Base-by-base conservation (phyloP, 1,140 invertebrate genomes). In the Drosophila novamexicana region DNA sequence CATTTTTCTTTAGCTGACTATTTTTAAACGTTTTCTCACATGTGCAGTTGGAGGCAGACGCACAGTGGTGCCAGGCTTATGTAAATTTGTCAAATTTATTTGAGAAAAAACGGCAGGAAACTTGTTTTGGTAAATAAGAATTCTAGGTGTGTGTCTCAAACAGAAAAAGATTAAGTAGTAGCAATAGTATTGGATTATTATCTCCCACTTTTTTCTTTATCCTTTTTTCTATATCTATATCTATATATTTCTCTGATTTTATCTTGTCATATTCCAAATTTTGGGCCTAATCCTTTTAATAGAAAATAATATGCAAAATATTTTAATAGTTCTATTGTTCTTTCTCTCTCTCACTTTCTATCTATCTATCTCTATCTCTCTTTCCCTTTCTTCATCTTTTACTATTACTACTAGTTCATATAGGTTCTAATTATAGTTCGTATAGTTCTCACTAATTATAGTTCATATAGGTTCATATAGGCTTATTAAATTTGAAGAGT, bases 1-100 rank as follows among this genome's bases (percentile, higher is more conserved):
- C 53, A 9, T 56, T 29, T 37, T 64, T 44, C 16, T 32, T 44
- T 44, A n/a, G 12, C 18, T 49, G 62, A 76, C 77, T 80, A 76
- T 80, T 80, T 79, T 22, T 34, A 63, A 74, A 40, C 52, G 45
- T 66, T 64, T 63, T 70, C 59, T 70, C 58, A 63, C 67, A 70
- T 39, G 49, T 42, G 36, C 22, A 14, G 58, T 18, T 49, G 32
- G 16, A 32, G 22, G 12, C 61, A 64, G 47, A n/a, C 47, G 61
- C 61, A 64, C 62, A 64, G 37, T 64, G 62, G 49, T 34, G 9
- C 37, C 44, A 12, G 22, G 2, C 7, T 39, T 62, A 62, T 62
- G 18, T 1, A 49, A 49, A 49, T 6, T 7, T 12, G 5, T 32
- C 32, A 6, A 7, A 9, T 6, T 34, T 7, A 34, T 34, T 18